Conservation (phyloP, 2,797 vertebrate species). For the Odontamblyopus rebecca region DNA sequence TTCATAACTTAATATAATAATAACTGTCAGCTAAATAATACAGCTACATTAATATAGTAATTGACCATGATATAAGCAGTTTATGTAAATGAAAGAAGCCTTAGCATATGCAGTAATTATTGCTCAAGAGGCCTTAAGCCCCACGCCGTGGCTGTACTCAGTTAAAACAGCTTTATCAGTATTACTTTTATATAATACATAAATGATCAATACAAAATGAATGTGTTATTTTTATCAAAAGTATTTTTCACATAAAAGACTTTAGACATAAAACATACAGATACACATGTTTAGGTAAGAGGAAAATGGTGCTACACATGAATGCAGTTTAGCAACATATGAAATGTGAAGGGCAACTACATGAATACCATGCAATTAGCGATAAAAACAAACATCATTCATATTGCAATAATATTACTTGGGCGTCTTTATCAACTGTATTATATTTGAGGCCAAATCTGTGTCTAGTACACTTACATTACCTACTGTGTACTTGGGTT, state of each 20-base stretch:
- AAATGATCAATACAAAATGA: neutral
- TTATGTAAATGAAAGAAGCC: neutral
- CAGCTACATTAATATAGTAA: neutral
- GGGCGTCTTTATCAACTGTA: neutral
- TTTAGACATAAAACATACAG: neutral
- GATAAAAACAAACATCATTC: neutral
- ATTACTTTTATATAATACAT: neutral
- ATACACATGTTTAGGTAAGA: neutral
- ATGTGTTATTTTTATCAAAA: neutral
- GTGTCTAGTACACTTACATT: neutral
- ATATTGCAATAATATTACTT: neutral
- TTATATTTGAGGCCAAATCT: neutral
- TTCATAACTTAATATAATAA: neutral
- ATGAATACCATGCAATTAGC: neutral
- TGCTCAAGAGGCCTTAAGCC: neutral
- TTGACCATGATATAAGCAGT: conserved; percentile 7
- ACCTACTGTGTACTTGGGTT: neutral
- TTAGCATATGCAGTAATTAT: neutral
- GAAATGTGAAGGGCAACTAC: neutral
- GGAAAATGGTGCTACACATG: neutral
- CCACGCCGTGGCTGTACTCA: neutral
- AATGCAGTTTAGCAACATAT: neutral
- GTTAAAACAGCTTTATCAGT: neutral
- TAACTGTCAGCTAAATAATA: neutral
- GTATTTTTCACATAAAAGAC: neutral